Conservation (phyloP, 2,888 invertebrate species). For the Aelia acuminata region DNA sequence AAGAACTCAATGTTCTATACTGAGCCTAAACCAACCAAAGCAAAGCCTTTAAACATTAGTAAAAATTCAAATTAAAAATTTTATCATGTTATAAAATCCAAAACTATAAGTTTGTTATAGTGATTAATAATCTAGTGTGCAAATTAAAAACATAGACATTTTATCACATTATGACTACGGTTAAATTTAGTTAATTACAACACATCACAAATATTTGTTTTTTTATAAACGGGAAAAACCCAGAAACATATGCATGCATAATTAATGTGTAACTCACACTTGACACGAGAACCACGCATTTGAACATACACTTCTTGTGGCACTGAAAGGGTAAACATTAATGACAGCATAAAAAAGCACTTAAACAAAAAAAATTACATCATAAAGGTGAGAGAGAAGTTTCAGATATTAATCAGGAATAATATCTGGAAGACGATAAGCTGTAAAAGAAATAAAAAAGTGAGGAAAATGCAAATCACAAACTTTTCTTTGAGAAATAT, state of each 20-base stretch:
- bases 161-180: not conserved
- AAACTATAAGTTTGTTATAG: not conserved
- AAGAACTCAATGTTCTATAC: not conserved
- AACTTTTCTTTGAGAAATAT: constrained; percentile 23
- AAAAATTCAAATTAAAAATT: not conserved
- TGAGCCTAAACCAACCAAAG: not conserved
- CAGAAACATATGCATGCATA: constrained; percentile 9
- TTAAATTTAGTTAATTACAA: not conserved
- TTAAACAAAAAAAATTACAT: constrained; percentile 42
- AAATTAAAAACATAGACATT: not conserved
- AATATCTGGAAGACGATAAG: constrained; percentile 14
- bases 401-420: not conserved
- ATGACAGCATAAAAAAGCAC: constrained; percentile 27
- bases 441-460: not conserved
- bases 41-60: not conserved
- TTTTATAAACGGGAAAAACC: not conserved
- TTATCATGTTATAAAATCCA: not conserved
- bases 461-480: constrained; percentile 18
- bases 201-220: not conserved
- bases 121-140: not conserved
- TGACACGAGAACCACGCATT: constrained; percentile 66
- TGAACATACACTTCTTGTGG: constrained; percentile 66
- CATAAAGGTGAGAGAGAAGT: constrained; percentile 19
- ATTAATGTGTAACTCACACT: constrained; percentile 66
- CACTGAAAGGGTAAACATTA: constrained; percentile 64